phyloP scores from a whole-genome alignment of 2,113 vertebrate species.

The Cyprichromis sp. region DNA sequence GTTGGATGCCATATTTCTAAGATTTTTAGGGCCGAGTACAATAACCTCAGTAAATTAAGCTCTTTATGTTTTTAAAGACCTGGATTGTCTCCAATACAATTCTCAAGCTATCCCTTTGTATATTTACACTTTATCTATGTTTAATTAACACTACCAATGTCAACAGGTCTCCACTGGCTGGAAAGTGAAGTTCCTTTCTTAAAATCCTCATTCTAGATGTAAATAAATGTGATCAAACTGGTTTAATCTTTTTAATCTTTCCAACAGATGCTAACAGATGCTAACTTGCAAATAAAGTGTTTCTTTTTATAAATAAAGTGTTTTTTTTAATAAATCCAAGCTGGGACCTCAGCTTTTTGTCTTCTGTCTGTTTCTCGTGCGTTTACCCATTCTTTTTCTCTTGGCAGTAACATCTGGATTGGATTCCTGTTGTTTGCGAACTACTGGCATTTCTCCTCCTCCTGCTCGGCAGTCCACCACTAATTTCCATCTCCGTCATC shows the following conservation, averaged over 20 bases:
- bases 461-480: neutral
- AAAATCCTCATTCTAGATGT: neutral
- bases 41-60: fast-evolving
- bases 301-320: neutral
- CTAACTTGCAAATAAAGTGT: neutral
- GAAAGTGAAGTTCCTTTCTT: neutral
- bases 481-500: constrained; percentile 20
- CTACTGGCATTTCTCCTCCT: neutral
- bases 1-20: neutral
- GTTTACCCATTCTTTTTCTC: neutral
- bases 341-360: neutral
- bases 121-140: neutral
- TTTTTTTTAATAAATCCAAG: neutral
- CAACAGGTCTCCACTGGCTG: neutral
- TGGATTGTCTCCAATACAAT: neutral
- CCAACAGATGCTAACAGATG: neutral
- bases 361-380: neutral
- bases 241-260: neutral
- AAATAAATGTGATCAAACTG: neutral
- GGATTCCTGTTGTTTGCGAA: neutral
- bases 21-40: neutral
- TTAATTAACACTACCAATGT: neutral
- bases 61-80: neutral
- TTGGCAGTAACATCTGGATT: constrained; percentile 1
- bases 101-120: neutral